Evolutionary conservation across 1,140 invertebrate species (phyloP).

Genomic region (Drosophila nannoptera): DNA sequence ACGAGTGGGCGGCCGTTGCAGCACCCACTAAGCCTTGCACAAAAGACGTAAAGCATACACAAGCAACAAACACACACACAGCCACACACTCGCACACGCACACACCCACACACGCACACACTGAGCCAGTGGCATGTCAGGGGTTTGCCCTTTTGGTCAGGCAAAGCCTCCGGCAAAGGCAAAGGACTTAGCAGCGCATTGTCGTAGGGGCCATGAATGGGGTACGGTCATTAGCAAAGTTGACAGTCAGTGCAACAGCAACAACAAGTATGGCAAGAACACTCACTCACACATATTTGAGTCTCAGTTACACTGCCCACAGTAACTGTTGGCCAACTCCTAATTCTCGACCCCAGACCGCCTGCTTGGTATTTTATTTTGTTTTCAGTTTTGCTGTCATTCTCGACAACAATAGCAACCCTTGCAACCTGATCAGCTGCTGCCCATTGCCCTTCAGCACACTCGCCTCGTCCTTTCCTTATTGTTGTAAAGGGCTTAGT

Average conservation of each 20-base stretch:
- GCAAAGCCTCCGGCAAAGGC: slow-evolving; percentile 26
- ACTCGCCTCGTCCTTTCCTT: slow-evolving; percentile 29
- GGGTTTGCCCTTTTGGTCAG: slow-evolving; percentile 36
- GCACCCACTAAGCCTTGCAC: slow-evolving; percentile 58
- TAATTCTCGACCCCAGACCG: neutral
- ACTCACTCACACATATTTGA: slow-evolving; percentile 34
- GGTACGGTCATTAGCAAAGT: slow-evolving; percentile 69
- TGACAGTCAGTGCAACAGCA: slow-evolving; percentile 53
- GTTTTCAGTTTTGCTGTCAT: slow-evolving; percentile 44
- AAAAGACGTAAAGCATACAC: slow-evolving; percentile 35
- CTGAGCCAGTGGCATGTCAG: slow-evolving; percentile 10
- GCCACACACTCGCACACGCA: slow-evolving; percentile 9
- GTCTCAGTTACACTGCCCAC: slow-evolving; percentile 43
- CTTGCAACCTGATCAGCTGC: slow-evolving; percentile 72
- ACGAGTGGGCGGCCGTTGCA: slow-evolving; percentile 20
- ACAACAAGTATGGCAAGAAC: slow-evolving; percentile 13
- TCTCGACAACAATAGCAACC: slow-evolving; percentile 48
- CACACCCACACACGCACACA: slow-evolving; percentile 1
- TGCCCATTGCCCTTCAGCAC: slow-evolving; percentile 49
- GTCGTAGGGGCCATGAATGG: slow-evolving; percentile 60
- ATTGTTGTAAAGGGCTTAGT: slow-evolving; percentile 57
- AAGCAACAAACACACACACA: slow-evolving; percentile 15
- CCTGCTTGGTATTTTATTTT: slow-evolving; percentile 31
- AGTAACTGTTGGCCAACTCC: neutral
- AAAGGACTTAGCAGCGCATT: slow-evolving; percentile 47